Percentiles rank a stretch among this genome's conserved stretches.
phyloP scores from a whole-genome alignment of 2,888 invertebrate species.

The Tuta absoluta region DNA sequence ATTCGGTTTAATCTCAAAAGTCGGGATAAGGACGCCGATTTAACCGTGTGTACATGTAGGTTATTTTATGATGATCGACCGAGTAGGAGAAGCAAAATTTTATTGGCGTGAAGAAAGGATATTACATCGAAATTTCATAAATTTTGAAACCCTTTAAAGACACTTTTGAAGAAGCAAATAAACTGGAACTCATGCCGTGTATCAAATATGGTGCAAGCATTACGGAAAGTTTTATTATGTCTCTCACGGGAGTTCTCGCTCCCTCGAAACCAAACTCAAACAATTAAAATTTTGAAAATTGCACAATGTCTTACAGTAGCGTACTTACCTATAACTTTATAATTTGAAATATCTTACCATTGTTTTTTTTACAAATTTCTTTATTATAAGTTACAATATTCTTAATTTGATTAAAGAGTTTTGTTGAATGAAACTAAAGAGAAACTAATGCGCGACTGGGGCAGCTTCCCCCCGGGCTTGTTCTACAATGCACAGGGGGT shows the following conservation, averaged over 20 bases:
- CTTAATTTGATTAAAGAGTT: slow-evolving; percentile 50
- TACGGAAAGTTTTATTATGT: slow-evolving; percentile 11
- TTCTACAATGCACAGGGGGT: slow-evolving; percentile 51
- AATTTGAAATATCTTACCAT: background rate
- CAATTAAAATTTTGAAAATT: slow-evolving; percentile 13
- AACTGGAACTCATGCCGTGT: background rate
- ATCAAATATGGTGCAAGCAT: background rate
- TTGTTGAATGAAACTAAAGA: slow-evolving; percentile 44
- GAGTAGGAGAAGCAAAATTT: background rate
- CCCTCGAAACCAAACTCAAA: background rate
- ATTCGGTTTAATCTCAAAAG: background rate
- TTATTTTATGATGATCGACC: slow-evolving; percentile 1
- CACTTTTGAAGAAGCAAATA: background rate
- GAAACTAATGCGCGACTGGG: slow-evolving; percentile 61
- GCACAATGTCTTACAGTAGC: too few relatives aligned
- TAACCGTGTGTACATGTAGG: too few relatives aligned
- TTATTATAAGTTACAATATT: slow-evolving; percentile 23
- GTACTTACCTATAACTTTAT: background rate
- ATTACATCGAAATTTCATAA: background rate
- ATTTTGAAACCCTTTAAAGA: background rate
- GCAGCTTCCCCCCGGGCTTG: slow-evolving; percentile 49
- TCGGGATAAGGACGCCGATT: background rate
- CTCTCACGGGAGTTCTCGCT: background rate
- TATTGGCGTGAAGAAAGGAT: background rate
- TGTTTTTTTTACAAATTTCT: background rate